Conservation (phyloP, 1,140 invertebrate species). For the Nymphalis io region DNA sequence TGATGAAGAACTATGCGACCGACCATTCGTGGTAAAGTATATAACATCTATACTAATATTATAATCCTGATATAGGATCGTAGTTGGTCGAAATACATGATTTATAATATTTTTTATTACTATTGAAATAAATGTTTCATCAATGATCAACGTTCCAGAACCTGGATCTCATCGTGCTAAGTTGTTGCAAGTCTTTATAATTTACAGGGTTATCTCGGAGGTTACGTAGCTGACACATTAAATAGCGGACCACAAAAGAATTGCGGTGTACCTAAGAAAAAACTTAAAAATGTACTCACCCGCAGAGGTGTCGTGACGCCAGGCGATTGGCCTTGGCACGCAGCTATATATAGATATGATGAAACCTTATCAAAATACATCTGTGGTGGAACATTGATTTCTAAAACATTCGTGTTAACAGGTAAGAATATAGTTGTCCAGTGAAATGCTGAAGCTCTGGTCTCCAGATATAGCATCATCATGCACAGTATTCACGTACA, state of each 20-base stretch:
- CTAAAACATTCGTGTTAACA: conserved; percentile 25
- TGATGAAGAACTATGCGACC: background rate
- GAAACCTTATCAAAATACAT: conserved; percentile 18
- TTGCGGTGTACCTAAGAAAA: conserved; percentile 53
- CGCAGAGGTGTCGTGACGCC: background rate
- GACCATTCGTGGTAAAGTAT: conserved; percentile 15
- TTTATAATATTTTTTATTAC: no score
- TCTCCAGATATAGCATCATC: background rate
- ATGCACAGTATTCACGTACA: no score
- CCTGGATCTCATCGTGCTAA: no score
- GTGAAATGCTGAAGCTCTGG: background rate
- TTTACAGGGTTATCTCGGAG: background rate
- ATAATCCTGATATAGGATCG: no score
- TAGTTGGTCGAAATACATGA: no score
- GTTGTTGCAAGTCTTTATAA: no score
- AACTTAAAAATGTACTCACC: conserved; percentile 86
- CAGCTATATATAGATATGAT: conserved; percentile 19
- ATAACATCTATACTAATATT: no score
- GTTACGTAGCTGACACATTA: conserved; percentile 2
- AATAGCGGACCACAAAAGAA: conserved; percentile 22
- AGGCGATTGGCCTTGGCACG: conserved; percentile 23
- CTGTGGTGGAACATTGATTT: conserved; percentile 24
- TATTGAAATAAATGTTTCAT: no score
- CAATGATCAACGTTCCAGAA: no score
- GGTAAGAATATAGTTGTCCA: background rate